Evolutionary conservation across 2,113 vertebrate genomes (phyloP), one percentile per base, ranked within the genome.

Genomic region (Fulica atra): DNA sequence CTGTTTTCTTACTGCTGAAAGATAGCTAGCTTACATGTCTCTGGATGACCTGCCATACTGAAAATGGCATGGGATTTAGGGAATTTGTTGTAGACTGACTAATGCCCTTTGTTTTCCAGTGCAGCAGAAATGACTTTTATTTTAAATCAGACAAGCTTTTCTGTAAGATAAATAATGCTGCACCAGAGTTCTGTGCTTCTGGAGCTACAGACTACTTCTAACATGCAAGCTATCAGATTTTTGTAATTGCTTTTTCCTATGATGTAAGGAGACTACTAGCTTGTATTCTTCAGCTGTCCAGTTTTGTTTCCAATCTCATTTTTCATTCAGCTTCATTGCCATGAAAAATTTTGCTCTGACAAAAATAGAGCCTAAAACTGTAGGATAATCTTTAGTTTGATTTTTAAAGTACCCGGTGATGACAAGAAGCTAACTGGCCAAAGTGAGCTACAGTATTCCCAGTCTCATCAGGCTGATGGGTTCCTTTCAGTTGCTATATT

Each of bases 81-180:
- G 26, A 18, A 29, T 81, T 87, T 3, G 5, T 21, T 74, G 36
- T 23, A 44, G 56, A 56, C 29, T 77, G 56, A 54, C 29, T 77
- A 29, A 61, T 35, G 54, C 81, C 14, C 53, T 84, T 81, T 71
- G 35, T 24, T 91, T 92, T n/a, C 5, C 5, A 42, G 8, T 64
- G 23, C 25, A 80, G 51, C 19, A 35, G 69, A 40, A 46, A 18
- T 46, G 16, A 46, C 44, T 46, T 46, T 9, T 18, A 46, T 18
- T 46, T 46, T 18, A 25, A 48, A 35, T 53, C 8, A 19, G 51
- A 3, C 0, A 0, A 44, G 19, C 25, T 46, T 61, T 72, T 79
- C 28, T 80, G 5, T 51, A 6, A 64, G 65, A 33, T 68, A 57
- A 66, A 74, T 50, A 70, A 36, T 54, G 4, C 11, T 35, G 20